Conservation (phyloP, 2,113 vertebrate genomes). For the Lagopus leucura region DNA sequence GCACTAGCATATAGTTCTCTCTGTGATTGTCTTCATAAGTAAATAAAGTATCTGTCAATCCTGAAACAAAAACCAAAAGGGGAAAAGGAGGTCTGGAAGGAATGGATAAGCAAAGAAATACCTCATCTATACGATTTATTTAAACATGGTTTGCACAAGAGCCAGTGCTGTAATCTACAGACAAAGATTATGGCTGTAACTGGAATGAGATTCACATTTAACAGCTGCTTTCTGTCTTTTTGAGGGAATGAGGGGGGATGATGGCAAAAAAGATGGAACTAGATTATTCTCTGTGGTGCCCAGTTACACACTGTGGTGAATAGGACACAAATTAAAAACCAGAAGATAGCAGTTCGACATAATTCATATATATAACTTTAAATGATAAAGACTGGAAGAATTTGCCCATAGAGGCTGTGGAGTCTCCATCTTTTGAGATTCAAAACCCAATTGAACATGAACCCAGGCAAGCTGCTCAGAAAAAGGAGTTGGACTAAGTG, state of each 20-base stretch:
- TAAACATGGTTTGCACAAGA: not conserved
- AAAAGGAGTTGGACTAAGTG: not conserved
- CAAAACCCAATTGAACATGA: not conserved
- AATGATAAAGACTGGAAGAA: not conserved
- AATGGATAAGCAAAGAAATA: not conserved
- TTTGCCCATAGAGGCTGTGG: not conserved
- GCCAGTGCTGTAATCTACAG: not conserved
- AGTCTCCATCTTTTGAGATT: not conserved
- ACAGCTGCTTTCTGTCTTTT: not conserved
- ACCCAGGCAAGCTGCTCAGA: not conserved
- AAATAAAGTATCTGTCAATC: not conserved
- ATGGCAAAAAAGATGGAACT: not conserved
- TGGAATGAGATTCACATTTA: not conserved
- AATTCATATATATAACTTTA: not conserved
- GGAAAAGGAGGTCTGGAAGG: not conserved
- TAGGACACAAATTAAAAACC: not conserved
- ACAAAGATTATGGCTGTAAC: not conserved
- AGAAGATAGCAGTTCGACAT: not conserved
- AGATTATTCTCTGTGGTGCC: not conserved
- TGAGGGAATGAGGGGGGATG: fast-evolving
- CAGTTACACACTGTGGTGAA: not conserved
- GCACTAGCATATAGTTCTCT: not conserved
- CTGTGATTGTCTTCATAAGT: not conserved
- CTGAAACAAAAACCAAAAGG: not conserved
- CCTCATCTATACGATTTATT: not conserved